These are phyloP conservation scores for Danaus plexippus DNA, from an alignment of 1,140 invertebrate species.

Conservation along the genomic window DNA sequence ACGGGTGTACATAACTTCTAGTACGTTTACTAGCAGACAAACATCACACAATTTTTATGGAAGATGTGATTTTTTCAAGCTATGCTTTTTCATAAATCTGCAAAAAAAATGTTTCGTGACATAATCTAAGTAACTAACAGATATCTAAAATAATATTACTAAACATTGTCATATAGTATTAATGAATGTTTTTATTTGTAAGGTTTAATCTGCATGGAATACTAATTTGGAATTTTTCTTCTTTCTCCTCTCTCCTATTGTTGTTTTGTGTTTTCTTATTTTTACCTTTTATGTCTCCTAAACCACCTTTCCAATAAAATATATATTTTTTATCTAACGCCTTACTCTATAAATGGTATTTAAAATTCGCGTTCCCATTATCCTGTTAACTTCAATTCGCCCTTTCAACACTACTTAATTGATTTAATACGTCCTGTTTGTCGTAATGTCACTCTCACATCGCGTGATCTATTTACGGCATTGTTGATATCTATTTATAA, in stretches of 20 bases:
- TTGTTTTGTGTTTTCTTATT: constrained; percentile 35
- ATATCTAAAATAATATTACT: too few relatives aligned
- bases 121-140: too few relatives aligned
- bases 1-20: too few relatives aligned
- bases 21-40: too few relatives aligned
- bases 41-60: too few relatives aligned
- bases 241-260: constrained; percentile 29
- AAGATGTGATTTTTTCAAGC: too few relatives aligned
- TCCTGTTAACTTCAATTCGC: constrained; percentile 41
- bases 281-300: constrained; percentile 10
- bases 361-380: constrained; percentile 26
- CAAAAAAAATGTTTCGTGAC: too few relatives aligned
- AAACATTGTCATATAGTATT: neutral
- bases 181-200: neutral
- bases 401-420: constrained; percentile 47
- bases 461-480: constrained; percentile 29
- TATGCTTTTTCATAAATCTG: too few relatives aligned
- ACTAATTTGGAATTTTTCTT: constrained; percentile 43
- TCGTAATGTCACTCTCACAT: constrained; percentile 33
- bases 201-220: constrained; percentile 26
- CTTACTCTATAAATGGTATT: constrained; percentile 1
- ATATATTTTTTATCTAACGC: constrained; percentile 5
- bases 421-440: constrained; percentile 47
- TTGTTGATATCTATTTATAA: constrained; percentile 25
- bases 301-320: constrained; percentile 9